Evolutionary conservation across 2,113 vertebrate species (phyloP), one percentile per base, ranked within the genome.

Genomic region (Callopanchax toddi): DNA sequence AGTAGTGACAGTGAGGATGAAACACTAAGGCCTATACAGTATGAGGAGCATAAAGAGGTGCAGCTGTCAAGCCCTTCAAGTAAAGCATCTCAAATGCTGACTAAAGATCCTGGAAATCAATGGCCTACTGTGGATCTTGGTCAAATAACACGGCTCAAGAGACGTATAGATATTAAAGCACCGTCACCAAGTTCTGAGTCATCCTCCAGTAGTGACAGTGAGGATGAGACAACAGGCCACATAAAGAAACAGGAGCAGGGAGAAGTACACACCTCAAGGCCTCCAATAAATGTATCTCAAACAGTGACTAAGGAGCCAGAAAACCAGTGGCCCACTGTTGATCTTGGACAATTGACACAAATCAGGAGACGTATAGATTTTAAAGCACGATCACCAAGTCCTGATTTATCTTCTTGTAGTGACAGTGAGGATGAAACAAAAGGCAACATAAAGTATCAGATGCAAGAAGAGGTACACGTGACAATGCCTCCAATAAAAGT

Each of bases 171-270:
- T 67, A 52, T 77, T 23, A 81, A 56, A n/a, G 44, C 6, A 17
- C 6, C 22, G 39, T 36, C 57, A 42, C 8, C 36, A 32, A 15
- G 8, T 13, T 39, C 61, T 23, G 36, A 63, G 45, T 56, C 50
- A 15, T 77, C 65, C 34, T 60, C 64, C 11, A 67, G 54, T 36
- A 83, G 67, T 67, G 76, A 70, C n/a, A 74, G 60, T 34, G 65
- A 65, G 3, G 39, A 57, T 51, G 34, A 51, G 32, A 23, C 12
- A 44, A 44, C 2, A 26, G 2, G 0, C 10, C 17, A 40, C 5
- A n/a, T 57, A 12, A n/a, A 13, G 22, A 42, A 11, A 43, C 37
- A 26, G 17, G 40, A 57, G 20, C 37, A 43, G 26, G 16, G 18
- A 3, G 23, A 57, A 16, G 2, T 56, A 21, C 11, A 34, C 0